Conservation (phyloP, 1,140 invertebrate species). For the Brachionus angularis region DNA sequence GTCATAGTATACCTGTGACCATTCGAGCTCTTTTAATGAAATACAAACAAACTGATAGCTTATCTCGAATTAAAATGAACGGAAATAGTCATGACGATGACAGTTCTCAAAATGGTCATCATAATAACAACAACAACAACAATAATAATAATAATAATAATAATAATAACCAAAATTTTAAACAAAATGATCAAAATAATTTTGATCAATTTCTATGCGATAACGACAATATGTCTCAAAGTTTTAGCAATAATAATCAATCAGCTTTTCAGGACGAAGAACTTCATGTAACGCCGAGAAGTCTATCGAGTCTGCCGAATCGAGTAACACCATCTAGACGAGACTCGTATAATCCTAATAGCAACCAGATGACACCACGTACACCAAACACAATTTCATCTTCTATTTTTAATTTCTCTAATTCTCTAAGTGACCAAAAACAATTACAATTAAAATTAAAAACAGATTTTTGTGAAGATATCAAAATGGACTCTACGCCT, state of each 20-base stretch:
- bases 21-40: slow-evolving; percentile 22
- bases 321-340: not conserved
- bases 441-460: not conserved
- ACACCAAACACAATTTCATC: not conserved
- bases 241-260: too few relatives aligned
- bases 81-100: too few relatives aligned
- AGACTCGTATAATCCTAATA: not conserved
- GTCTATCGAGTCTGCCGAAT: not conserved
- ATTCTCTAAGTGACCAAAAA: not conserved
- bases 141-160: slow-evolving; percentile 8
- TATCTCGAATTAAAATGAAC: too few relatives aligned
- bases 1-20: slow-evolving; percentile 20
- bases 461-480: not conserved
- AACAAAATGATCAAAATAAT: too few relatives aligned
- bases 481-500: not conserved
- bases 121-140: not conserved
- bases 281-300: not conserved
- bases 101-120: too few relatives aligned
- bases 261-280: slow-evolving; percentile 2
- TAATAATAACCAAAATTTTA: slow-evolving; percentile 19
- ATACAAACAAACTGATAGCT: slow-evolving; percentile 37
- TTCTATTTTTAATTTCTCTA: not conserved
- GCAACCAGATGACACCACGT: too few relatives aligned
- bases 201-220: too few relatives aligned
- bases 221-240: too few relatives aligned